These are phyloP conservation scores for Iphiclides podalirius DNA, from an alignment of 2,888 invertebrate species.

Conservation along the genomic window DNA sequence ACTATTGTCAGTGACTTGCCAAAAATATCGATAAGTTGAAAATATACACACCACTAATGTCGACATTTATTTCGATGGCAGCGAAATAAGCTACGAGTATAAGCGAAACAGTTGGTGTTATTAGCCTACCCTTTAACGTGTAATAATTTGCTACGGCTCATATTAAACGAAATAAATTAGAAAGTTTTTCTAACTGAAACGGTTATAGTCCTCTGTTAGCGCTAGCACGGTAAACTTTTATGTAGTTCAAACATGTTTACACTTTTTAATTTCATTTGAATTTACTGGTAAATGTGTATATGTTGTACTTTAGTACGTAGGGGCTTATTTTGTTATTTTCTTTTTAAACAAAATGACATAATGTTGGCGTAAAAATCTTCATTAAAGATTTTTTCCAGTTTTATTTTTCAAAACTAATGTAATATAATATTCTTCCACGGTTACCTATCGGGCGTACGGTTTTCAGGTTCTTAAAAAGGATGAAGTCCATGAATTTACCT, in stretches of 20 bases:
- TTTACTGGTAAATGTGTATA: background rate
- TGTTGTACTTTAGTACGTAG: background rate
- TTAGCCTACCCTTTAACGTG: slow-evolving; percentile 75
- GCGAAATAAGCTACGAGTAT: too few relatives aligned
- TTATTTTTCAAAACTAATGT: too few relatives aligned
- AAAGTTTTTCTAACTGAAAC: slow-evolving; percentile 61
- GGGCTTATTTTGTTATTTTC: too few relatives aligned
- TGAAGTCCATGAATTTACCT: too few relatives aligned
- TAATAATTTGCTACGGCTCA: slow-evolving; percentile 76
- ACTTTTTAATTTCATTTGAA: slow-evolving; percentile 9
- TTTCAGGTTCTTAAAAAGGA: too few relatives aligned
- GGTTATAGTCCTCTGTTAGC: slow-evolving; percentile 38
- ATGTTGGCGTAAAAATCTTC: too few relatives aligned
- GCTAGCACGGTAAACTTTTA: slow-evolving; percentile 29
- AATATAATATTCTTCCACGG: too few relatives aligned
- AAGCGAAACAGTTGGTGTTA: slow-evolving; percentile 72
- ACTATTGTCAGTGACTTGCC: too few relatives aligned
- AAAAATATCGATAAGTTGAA: too few relatives aligned
- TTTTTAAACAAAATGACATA: too few relatives aligned
- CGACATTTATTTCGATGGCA: slow-evolving; percentile 72
- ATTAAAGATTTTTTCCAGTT: too few relatives aligned
- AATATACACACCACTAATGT: slow-evolving; percentile 42
- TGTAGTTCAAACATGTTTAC: slow-evolving; percentile 6
- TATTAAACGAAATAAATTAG: slow-evolving; percentile 75
- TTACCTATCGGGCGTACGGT: too few relatives aligned